Percentiles rank a stretch among this genome's conserved stretches.
Evolutionary conservation across 2,888 invertebrate genomes (phyloP).

Genomic region (Nomada ruficornis): DNA sequence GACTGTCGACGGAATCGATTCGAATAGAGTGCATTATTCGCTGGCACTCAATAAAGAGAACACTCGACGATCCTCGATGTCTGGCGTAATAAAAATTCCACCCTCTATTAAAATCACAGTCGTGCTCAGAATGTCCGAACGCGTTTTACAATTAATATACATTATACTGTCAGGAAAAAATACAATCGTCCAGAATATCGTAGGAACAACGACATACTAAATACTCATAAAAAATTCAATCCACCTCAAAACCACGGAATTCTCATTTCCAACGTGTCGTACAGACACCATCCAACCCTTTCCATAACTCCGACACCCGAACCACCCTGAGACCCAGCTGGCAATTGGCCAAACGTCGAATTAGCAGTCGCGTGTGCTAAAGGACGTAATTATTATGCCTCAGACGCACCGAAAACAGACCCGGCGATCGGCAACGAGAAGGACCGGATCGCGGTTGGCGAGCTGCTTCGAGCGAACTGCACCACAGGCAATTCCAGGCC

Average conservation of each 20-base stretch:
- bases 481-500: conserved; percentile 81
- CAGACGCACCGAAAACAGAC: conserved; percentile 82
- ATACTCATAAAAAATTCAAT: too few relatives aligned
- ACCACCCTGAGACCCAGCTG: conserved; percentile 45
- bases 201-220: too few relatives aligned
- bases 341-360: conserved; percentile 72
- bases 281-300: not conserved
- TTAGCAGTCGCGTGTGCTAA: conserved; percentile 73
- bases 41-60: not conserved
- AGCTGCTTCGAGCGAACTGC: conserved; percentile 81
- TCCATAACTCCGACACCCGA: not conserved
- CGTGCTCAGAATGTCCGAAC: too few relatives aligned
- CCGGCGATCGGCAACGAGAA: conserved; percentile 80
- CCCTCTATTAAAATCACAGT: too few relatives aligned
- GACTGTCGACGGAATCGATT: not conserved
- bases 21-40: not conserved
- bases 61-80: too few relatives aligned
- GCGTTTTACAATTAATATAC: too few relatives aligned
- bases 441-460: conserved; percentile 79
- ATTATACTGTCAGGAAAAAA: too few relatives aligned
- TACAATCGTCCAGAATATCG: too few relatives aligned
- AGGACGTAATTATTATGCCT: conserved; percentile 75
- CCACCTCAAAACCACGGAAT: too few relatives aligned
- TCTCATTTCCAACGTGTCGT: not conserved
- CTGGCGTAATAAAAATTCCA: too few relatives aligned